Evolutionary conservation across 2,888 invertebrate species (phyloP).

Genomic region (Ichneumoninae sp.): DNA sequence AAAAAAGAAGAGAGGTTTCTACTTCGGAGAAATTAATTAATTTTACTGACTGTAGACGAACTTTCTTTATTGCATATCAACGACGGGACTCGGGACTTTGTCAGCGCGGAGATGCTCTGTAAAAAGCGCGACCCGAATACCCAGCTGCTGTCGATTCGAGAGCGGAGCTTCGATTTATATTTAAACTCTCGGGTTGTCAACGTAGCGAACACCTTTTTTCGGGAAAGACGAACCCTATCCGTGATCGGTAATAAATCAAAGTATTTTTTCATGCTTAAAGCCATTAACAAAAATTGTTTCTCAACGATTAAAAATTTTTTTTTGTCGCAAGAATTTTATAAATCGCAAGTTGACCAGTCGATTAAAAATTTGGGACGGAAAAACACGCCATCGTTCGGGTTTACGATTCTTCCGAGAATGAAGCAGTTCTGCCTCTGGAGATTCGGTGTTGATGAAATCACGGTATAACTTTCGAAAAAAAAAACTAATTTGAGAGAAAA

Average conservation of each 20-base stretch:
- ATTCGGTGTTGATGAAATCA: background rate
- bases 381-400: background rate
- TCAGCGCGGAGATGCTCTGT: constrained; percentile 36
- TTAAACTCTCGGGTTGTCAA: constrained; percentile 46
- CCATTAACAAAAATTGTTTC: background rate
- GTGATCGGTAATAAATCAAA: background rate
- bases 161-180: constrained; percentile 61
- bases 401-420: background rate
- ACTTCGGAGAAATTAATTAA: background rate
- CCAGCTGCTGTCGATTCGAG: constrained; percentile 41
- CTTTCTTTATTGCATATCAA: background rate
- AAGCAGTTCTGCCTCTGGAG: background rate
- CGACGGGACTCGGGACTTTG: background rate
- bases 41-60: background rate
- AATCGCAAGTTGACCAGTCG: too few species aligned
- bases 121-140: constrained; percentile 59
- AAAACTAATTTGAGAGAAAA: background rate
- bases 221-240: background rate
- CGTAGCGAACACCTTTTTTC: constrained; percentile 20
- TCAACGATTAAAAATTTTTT: background rate
- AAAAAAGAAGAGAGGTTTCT: too few species aligned
- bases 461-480: background rate
- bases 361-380: background rate
- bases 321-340: background rate
- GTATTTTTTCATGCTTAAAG: background rate